These are phyloP conservation scores for Clarias magur DNA, from an alignment of 2,113 vertebrate species.

Conservation along the genomic window DNA sequence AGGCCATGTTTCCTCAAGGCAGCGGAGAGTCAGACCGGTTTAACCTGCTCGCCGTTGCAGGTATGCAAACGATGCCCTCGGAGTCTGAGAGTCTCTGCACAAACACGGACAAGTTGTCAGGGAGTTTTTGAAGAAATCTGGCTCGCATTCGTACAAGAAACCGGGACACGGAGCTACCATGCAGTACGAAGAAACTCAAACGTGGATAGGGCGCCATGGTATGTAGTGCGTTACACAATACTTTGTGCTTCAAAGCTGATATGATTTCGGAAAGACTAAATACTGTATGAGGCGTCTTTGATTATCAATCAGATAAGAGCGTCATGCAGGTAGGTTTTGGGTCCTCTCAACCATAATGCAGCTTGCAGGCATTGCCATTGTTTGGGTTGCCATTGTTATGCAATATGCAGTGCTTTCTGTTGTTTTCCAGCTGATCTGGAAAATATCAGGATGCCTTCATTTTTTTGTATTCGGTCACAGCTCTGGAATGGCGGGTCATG, in stretches of 20 bases:
- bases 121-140: not conserved
- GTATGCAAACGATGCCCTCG: conserved; percentile 60
- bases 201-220: conserved; percentile 15
- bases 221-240: not conserved
- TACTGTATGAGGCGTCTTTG: not conserved
- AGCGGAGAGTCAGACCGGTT: conserved; percentile 51
- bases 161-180: not conserved
- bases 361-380: conserved; percentile 50
- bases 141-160: not conserved
- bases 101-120: not conserved
- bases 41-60: conserved; percentile 57
- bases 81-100: not conserved
- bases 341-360: conserved; percentile 46
- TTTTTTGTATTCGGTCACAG: conserved; percentile 2
- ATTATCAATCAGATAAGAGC: not conserved
- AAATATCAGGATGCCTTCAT: conserved; percentile 57
- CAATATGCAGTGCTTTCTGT: conserved; percentile 52
- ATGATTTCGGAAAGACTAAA: not conserved
- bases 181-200: not conserved
- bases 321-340: conserved; percentile 42
- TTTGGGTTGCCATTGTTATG: conserved; percentile 59
- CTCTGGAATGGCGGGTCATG: not conserved
- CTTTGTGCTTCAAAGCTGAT: not conserved
- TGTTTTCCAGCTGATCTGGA: conserved; percentile 53
- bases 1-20: conserved; percentile 12